Percentiles rank a stretch among this genome's conserved stretches.
These are phyloP conservation scores for Merluccius polli DNA, from an alignment of 2,797 vertebrate species.

Conservation along the genomic window DNA sequence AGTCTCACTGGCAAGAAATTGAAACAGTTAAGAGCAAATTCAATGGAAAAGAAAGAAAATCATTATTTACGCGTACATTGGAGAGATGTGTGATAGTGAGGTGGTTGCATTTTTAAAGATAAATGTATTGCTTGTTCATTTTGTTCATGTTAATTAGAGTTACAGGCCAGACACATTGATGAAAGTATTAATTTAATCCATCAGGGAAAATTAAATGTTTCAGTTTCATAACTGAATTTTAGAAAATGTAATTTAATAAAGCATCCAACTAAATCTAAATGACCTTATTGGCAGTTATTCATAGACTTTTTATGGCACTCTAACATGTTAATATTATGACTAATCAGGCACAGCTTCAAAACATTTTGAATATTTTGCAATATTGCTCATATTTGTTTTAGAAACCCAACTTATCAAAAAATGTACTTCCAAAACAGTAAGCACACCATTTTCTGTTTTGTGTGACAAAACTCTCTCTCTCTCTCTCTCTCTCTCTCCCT, in stretches of 20 bases:
- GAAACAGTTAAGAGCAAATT: neutral
- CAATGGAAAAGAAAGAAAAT: neutral
- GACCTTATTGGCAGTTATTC: neutral
- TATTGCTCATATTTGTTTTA: neutral
- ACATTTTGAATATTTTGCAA: too few species aligned
- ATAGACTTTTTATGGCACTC: neutral
- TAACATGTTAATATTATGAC: neutral
- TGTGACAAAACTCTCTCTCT: neutral
- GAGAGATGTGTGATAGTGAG: neutral
- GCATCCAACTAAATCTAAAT: neutral
- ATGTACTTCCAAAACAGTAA: neutral
- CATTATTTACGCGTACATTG: neutral
- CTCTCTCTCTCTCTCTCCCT: neutral
- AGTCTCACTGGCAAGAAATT: neutral
- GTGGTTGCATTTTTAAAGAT: neutral
- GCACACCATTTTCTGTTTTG: neutral
- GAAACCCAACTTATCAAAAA: neutral
- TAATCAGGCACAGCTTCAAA: too few species aligned
- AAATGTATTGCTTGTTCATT: neutral
- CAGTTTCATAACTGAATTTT: neutral
- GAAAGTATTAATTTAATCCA: constrained; percentile 29
- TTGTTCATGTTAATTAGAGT: neutral
- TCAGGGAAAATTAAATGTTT: constrained; percentile 27
- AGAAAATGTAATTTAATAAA: neutral
- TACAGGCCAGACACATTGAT: constrained; percentile 18